Evolutionary conservation across 2,888 invertebrate genomes (phyloP), one percentile per base, ranked within the genome.

Genomic region (Asteroscopus sphinx): DNA sequence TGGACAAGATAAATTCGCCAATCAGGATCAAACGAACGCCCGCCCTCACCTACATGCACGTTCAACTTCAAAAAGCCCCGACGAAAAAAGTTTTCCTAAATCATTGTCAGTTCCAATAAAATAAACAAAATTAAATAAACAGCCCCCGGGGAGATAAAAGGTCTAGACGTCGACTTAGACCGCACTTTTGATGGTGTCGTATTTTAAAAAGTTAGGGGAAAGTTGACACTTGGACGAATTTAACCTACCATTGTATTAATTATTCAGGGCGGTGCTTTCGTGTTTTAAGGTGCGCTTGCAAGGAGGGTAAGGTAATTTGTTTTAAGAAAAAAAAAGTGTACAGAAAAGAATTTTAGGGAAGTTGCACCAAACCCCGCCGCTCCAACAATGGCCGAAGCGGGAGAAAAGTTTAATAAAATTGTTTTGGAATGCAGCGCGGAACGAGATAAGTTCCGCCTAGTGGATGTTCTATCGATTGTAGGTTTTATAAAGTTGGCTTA

Each of bases 191-290:
- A 92, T 89, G 92, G 91, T 86, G 89, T 87, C 87, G 91, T 90
- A 87, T 91, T 93, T 93, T 91, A 71, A 81, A 86, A 92, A 91
- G 88, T 92, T 89, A 82, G 91, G 93, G 93, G 91, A 91, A 88
- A 90, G 90, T 90, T 93, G 93, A 93, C 93, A 93, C 93, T 93
- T 89, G 81, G 91, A 91, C 87, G 90, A 93, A 89, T 93, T 93
- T 93, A 92, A 93, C 92, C 92, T 93, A 87, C 90, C 90, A 92
- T 93, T 92, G 92, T 93, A 93, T 94, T 93, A 94, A 93, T 93
- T 94, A 94, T 93, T 93, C 93, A 93, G 88, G 89, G 89, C 84
- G 91, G 84, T 84, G 89, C 89, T 85, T 88, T 90, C 90, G 85
- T 88, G 86, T 89, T 90, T 87, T 83, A 90, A 93, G 93, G 93